Evolutionary conservation across 2,113 vertebrate genomes (phyloP).

Genomic region (Larimichthys polyactis): DNA sequence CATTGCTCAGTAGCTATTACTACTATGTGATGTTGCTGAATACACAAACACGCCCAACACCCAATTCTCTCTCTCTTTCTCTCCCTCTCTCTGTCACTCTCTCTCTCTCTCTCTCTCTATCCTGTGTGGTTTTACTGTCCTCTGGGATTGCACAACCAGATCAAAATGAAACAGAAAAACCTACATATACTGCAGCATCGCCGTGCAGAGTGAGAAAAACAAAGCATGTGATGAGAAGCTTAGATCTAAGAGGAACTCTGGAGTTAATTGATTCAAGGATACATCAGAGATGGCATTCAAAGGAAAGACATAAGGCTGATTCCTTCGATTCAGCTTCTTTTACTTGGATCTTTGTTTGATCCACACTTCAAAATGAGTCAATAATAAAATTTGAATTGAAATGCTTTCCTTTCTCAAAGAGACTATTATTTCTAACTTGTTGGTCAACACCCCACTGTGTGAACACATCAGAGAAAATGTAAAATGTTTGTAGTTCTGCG

Average conservation of each 20-base stretch:
- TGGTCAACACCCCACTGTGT: constrained; percentile 46
- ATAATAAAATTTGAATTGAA: constrained; percentile 58
- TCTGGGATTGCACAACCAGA: constrained; percentile 58
- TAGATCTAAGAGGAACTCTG: constrained; percentile 56
- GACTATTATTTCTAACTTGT: constrained; percentile 61
- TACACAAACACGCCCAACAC: constrained; percentile 20
- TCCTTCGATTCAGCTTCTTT: constrained; percentile 54
- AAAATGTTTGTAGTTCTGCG: constrained; percentile 32
- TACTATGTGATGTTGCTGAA: constrained; percentile 45
- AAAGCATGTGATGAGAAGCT: constrained; percentile 51
- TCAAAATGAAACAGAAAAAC: constrained; percentile 64
- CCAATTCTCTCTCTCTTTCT: not conserved
- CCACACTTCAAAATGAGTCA: constrained; percentile 65
- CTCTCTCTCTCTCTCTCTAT: not conserved
- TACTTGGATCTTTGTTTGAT: constrained; percentile 59
- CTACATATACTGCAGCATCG: constrained; percentile 62
- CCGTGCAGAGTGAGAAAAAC: constrained; percentile 40
- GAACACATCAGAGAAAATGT: constrained; percentile 41
- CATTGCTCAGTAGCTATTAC: constrained; percentile 30
- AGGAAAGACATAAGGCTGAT: constrained; percentile 51
- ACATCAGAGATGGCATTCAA: constrained; percentile 63
- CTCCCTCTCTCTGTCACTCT: not conserved
- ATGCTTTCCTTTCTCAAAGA: constrained; percentile 27
- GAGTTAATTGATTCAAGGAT: constrained; percentile 75
- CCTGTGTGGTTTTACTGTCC: constrained; percentile 53